Evolutionary conservation across 2,888 invertebrate genomes (phyloP).

Genomic region (Cacoxenus indagator): DNA sequence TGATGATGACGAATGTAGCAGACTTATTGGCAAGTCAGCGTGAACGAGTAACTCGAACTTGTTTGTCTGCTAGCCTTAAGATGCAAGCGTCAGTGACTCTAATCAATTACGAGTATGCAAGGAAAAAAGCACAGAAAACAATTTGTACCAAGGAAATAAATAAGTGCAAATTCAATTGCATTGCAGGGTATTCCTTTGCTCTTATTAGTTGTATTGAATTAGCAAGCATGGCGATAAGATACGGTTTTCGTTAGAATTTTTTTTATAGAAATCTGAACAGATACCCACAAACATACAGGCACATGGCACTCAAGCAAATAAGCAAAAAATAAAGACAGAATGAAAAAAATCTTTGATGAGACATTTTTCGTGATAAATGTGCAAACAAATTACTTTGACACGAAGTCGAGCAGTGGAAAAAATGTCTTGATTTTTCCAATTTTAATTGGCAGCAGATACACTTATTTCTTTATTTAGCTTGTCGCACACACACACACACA

Average conservation of each 20-base stretch:
- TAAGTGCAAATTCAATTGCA: background rate
- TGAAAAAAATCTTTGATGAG: background rate
- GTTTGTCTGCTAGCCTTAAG: background rate
- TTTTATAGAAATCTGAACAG: background rate
- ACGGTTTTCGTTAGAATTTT: background rate
- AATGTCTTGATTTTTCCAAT: background rate
- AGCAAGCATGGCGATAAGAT: background rate
- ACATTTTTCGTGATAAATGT: constrained; percentile 4
- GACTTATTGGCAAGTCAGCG: constrained; percentile 12
- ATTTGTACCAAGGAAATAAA: background rate
- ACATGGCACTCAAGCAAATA: background rate
- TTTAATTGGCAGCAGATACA: constrained; percentile 15
- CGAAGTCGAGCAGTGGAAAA: constrained; percentile 12
- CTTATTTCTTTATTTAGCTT: background rate
- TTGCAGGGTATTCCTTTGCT: background rate
- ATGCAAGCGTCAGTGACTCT: background rate
- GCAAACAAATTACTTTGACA: constrained; percentile 20
- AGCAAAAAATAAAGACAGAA: background rate
- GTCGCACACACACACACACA: background rate
- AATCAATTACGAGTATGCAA: background rate
- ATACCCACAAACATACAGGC: too few relatives aligned
- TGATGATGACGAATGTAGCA: constrained; percentile 15
- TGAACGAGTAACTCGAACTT: background rate
- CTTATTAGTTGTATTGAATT: background rate
- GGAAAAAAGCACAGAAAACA: background rate